Percentiles rank a stretch among this genome's conserved stretches.
Evolutionary conservation across 1,140 invertebrate species (phyloP).

Genomic region (Penaeus vannamei): DNA sequence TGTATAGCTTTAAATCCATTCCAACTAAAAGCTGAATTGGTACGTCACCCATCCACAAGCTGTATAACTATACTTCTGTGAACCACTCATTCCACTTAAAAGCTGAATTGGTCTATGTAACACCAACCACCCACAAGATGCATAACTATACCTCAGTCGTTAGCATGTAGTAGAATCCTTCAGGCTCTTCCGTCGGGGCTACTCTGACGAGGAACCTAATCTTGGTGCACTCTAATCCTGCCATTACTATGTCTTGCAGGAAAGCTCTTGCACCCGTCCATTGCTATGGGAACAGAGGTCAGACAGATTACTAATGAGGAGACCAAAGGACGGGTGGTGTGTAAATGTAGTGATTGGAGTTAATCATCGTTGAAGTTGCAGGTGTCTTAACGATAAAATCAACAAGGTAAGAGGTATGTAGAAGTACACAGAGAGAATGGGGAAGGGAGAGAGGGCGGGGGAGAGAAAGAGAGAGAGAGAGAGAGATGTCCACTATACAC

Average conservation of each 20-base stretch:
- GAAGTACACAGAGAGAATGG: too few relatives aligned
- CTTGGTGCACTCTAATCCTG: constrained; percentile 39
- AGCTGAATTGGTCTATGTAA: not conserved
- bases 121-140: too few relatives aligned
- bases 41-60: too few relatives aligned
- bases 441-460: too few relatives aligned
- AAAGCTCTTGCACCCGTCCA: constrained; percentile 57
- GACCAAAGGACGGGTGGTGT: not conserved
- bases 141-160: constrained; percentile 3
- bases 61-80: not conserved
- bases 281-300: constrained; percentile 17
- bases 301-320: not conserved
- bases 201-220: constrained; percentile 50
- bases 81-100: not conserved
- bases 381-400: too few relatives aligned
- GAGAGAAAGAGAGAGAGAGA: too few relatives aligned
- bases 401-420: too few relatives aligned
- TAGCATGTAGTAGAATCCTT: constrained; percentile 41
- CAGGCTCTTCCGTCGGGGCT: constrained; percentile 41
- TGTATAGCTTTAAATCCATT: too few relatives aligned
- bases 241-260: constrained; percentile 48
- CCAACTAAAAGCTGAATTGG: too few relatives aligned
- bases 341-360: not conserved
- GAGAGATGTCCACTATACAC: not conserved
- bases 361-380: not conserved